Base-by-base conservation (phyloP, 2,797 vertebrate genomes). In the Leuciscus waleckii region DNA sequence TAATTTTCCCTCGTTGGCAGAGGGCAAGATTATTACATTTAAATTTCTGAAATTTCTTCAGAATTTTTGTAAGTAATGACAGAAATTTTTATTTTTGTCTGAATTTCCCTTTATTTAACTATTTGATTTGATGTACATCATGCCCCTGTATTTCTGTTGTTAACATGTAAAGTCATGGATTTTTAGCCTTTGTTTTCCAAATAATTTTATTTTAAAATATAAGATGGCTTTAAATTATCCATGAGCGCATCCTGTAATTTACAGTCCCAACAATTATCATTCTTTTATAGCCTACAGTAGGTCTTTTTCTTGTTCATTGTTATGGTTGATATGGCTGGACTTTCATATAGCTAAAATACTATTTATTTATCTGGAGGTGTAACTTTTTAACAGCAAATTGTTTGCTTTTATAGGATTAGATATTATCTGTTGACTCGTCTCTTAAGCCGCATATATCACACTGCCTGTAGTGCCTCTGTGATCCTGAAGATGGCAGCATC, bases 401-500 rank as follows among this genome's bases (percentile, higher is more conserved):
- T 7, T 73, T 16, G 7, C 23, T n/a, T 71, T 65, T 29, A 16
- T 16, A 65, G 26, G 26, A 65, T 65, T 32, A 3, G 43, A 43
- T 70, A 49, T 14, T 7, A 9, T 9, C 37, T 43, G 26, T 46
- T 46, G 26, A 16, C 11, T 79, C 29, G 0, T 4, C 32, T 46
- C 23, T 41, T 19, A 37, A 4, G 32, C 17, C 26, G 13, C 37
- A 29, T 63, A 23, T 7, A 35, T 78, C 39, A 56, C 9, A 0
- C 13, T 82, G 49, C 10, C 16, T 85, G 26, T 39, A 26, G 32
- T 73, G 17, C 76, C 37, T 32, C 17, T 4, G 7, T 39, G 1
- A 0, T 78, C 91, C 94, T 84, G 58, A 89, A 94, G 94, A 92
- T 95, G 94, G 91, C 90, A 93, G 92, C 91, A 93, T 89, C 82